Evolutionary conservation across 1,140 invertebrate species (phyloP).

Genomic region (Caenorhabditis latens): DNA sequence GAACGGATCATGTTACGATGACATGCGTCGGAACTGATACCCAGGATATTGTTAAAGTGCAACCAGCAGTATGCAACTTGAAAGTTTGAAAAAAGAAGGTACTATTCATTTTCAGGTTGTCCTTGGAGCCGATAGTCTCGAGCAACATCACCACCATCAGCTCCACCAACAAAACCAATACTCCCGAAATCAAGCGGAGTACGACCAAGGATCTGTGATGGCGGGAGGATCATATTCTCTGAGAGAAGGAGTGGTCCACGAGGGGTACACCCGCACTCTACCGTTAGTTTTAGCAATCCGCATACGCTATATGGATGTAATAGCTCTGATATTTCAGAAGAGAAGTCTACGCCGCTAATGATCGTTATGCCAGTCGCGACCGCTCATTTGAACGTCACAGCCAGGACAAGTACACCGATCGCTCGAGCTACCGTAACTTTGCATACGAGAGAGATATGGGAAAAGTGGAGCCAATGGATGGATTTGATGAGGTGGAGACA

Average conservation of each 20-base stretch:
- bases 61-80: background rate
- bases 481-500: conserved; percentile 60
- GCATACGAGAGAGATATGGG: conserved; percentile 62
- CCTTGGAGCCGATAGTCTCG: background rate
- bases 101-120: conserved; percentile 8
- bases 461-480: conserved; percentile 56
- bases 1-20: background rate
- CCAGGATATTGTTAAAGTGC: conserved; percentile 36
- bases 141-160: background rate
- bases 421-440: conserved; percentile 58
- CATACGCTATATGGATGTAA: background rate
- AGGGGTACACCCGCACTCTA: conserved; percentile 6
- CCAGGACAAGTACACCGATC: conserved; percentile 27
- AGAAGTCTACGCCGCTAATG: background rate
- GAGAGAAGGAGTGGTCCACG: conserved; percentile 51
- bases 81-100: background rate
- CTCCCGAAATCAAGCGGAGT: conserved; percentile 26
- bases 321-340: background rate
- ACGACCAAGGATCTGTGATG: conserved; percentile 42
- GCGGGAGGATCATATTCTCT: conserved; percentile 56
- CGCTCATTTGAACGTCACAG: conserved; percentile 14
- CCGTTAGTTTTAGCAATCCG: background rate
- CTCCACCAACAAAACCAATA: background rate
- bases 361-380: conserved; percentile 19
- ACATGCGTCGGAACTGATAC: conserved; percentile 41